A percentile compares a stretch with the other conserved stretches of the same genome.
Conservation (phyloP, 92 coral and sea anemone species). For the Chrysogorgia sp. region DNA sequence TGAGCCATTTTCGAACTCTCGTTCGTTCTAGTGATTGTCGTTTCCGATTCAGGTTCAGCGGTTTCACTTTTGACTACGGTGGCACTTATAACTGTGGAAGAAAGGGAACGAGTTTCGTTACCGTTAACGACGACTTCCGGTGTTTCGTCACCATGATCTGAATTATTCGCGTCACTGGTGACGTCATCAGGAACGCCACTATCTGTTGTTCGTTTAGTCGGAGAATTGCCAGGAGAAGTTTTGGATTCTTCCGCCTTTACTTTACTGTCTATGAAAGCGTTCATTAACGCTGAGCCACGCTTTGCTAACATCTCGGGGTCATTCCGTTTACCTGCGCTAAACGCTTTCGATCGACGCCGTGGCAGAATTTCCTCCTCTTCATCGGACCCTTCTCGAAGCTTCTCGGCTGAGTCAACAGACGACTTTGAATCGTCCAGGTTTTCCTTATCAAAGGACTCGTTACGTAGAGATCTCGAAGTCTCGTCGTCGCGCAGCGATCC, state of each 20-base stretch:
- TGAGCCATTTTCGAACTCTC: background rate
- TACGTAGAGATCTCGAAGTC: background rate
- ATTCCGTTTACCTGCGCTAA: conserved; percentile 32
- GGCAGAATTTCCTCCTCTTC: conserved; percentile 32
- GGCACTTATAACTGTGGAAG: background rate
- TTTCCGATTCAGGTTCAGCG: background rate
- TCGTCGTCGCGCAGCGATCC: background rate
- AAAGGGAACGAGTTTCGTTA: background rate
- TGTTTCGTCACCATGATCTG: background rate
- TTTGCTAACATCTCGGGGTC: conserved; percentile 30
- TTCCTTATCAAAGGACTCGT: background rate
- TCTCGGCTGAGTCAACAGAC: too few relatives aligned
- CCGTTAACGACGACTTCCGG: background rate
- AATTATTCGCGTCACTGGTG: background rate
- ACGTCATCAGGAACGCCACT: background rate
- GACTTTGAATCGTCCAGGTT: conserved; percentile 12
- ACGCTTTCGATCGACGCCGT: conserved; percentile 7
- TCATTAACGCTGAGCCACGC: conserved; percentile 38
- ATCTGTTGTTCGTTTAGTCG: background rate
- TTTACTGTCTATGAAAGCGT: conserved; percentile 26
- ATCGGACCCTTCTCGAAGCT: background rate
- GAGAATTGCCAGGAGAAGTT: background rate
- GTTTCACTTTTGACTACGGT: background rate
- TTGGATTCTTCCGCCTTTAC: background rate
- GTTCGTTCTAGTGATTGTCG: background rate